A percentile compares a stretch with the other conserved stretches of the same genome.
These are phyloP conservation scores for Silvanus unidentatus DNA, from an alignment of 2,888 invertebrate genomes.

Conservation along the genomic window DNA sequence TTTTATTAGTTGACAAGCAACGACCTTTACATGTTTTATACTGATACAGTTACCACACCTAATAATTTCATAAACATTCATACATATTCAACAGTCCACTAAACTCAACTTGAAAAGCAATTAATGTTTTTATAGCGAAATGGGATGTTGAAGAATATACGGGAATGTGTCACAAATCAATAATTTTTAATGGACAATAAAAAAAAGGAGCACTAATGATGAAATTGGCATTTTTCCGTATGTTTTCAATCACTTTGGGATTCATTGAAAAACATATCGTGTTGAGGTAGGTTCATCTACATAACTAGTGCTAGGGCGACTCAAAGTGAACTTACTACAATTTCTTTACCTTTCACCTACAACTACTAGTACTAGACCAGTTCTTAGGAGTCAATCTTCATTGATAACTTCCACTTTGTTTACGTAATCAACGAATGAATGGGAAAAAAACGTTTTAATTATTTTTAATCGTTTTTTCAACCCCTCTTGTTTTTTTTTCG, in stretches of 20 bases:
- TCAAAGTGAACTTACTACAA: constrained; percentile 38
- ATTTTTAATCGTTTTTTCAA: background rate
- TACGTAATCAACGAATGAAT: too few relatives aligned
- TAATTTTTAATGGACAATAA: too few relatives aligned
- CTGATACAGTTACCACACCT: constrained; percentile 34
- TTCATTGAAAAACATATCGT: too few relatives aligned
- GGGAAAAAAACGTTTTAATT: too few relatives aligned
- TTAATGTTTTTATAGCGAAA: constrained; percentile 25
- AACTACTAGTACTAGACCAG: too few relatives aligned
- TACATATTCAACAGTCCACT: constrained; percentile 34
- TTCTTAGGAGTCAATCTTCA: constrained; percentile 23
- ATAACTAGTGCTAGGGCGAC: constrained; percentile 34
- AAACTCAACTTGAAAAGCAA: constrained; percentile 34
- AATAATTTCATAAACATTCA: constrained; percentile 33
- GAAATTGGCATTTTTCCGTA: too few relatives aligned
- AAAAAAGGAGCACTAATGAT: too few relatives aligned
- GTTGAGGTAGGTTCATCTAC: constrained; percentile 39
- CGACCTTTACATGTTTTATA: constrained; percentile 18
- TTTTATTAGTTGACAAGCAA: constrained; percentile 16
- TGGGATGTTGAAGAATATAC: too few relatives aligned
- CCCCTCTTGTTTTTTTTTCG: too few relatives aligned
- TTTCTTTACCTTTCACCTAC: constrained; percentile 28
- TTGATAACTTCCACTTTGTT: too few relatives aligned
- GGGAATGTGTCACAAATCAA: too few relatives aligned
- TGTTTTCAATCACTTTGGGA: too few relatives aligned